Base-by-base conservation (phyloP, 1,140 invertebrate genomes). In the Diuraphis noxia region DNA sequence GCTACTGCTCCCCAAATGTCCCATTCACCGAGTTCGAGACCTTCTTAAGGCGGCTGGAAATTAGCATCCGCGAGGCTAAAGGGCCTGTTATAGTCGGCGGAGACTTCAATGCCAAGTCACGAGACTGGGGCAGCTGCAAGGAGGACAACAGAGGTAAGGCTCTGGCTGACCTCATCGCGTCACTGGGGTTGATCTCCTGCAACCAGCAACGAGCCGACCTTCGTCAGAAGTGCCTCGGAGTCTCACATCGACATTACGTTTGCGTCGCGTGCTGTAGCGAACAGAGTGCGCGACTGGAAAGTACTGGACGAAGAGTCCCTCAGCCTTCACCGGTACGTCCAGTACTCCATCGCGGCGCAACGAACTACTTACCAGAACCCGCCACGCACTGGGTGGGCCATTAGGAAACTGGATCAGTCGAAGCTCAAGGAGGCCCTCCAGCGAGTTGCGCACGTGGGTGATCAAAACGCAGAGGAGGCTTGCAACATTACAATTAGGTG, bases 371-470 rank as follows among this genome's bases (percentile, higher is more conserved):
- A 63, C 82, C 41, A 5, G 0, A 9, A n/a, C n/a, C n/a, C n/a
- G n/a, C n/a, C n/a, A n/a, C n/a, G n/a, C n/a, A n/a, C n/a, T n/a
- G n/a, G n/a, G n/a, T n/a, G n/a, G n/a, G n/a, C n/a, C n/a, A n/a
- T n/a, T 8, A 30, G 84, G 10, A 36, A 86, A 6, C 25, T 86
- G 0, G 30, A 86, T 7, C 23, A 3, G 0, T 0, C 9, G 0
- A 86, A 49, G 9, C 36, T 86, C 2, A 13, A 10, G 2, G 34
- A n/a, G 19, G 5, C 30, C 30, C 25, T 21, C 3, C 17, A 0
- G 6, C 1, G 2, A 2, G 2, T 0, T 21, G 43, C 6, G 0
- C 0, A 34, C 30, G 40, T 0, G 43, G 8, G 5, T 0, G 1
- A 52, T 23, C 49, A 23, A 7, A 7, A 23, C 0, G 4, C 49